Percentiles rank a stretch among this genome's conserved stretches.
Evolutionary conservation across 2,888 invertebrate species (phyloP).

Genomic region (Incurvaria masculella): DNA sequence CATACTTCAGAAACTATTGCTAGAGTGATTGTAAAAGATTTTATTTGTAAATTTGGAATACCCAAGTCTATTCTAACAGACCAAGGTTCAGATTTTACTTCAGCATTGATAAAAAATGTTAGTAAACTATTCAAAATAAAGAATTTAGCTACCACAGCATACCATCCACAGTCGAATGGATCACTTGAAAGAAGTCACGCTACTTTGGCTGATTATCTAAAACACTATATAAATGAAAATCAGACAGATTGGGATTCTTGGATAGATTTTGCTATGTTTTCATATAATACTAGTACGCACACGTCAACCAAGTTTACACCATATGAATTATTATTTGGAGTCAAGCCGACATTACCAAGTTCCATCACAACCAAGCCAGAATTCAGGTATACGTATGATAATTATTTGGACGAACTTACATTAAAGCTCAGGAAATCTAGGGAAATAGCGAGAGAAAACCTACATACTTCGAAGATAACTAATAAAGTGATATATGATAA

Average conservation of each 20-base stretch:
- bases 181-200: conserved; percentile 22
- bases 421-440: conserved; percentile 16
- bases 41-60: conserved; percentile 24
- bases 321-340: conserved; percentile 23
- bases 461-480: no score
- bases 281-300: conserved; percentile 23
- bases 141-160: conserved; percentile 21
- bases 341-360: conserved; percentile 19
- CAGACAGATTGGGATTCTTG: conserved; percentile 25
- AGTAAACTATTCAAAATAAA: conserved; percentile 23
- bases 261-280: conserved; percentile 23
- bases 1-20: conserved; percentile 24
- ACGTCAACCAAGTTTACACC: conserved; percentile 23
- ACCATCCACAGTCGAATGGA: conserved; percentile 25
- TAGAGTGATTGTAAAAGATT: conserved; percentile 16
- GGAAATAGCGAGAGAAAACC: conserved; percentile 16
- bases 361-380: conserved; percentile 19
- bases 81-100: no score
- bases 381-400: conserved; percentile 21
- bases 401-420: no score
- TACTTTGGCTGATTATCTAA: conserved; percentile 24
- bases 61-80: conserved; percentile 26
- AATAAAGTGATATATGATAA: no score
- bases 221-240: conserved; percentile 24
- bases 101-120: conserved; percentile 23